Evolutionary conservation across 1,140 invertebrate species (phyloP), one percentile per base, ranked within the genome.

Genomic region (Neelides sp.): DNA sequence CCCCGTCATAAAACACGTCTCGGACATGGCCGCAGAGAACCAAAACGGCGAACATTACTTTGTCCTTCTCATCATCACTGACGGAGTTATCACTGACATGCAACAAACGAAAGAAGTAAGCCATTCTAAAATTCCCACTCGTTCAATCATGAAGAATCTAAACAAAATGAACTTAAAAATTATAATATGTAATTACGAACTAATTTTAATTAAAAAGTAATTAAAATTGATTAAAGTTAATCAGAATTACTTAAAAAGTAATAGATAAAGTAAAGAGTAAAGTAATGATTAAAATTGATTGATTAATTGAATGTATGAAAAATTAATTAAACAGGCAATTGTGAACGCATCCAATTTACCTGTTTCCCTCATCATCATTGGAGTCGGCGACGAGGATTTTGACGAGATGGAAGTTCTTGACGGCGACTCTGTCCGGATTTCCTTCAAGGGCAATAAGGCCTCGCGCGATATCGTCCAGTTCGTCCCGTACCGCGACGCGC

Each of bases 11-110:
- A 71, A 74, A 45, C 75, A 74, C 61, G 73, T 74, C 2, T 66
- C 71, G 4, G 63, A 65, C 32, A 68, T 71, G 58, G 72, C 73
- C 8, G 48, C 62, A 10, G 51, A 64, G n/a, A 63, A 65, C 58
- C 57, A 62, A 50, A 69, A 71, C 62, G 75, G 76, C 23, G 67
- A 72, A 49, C 68, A 75, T 36, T 81, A 80, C 60, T 78, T 71
- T 63, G 70, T 81, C 28, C 63, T 82, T 3, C 66, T 82, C 1
- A 75, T 82, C 43, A 66, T 82, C 4, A 82, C 79, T 2, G 79
- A 82, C 67, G 79, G 79, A 23, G 72, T 78, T 22, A 77, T 82
- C 26, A 77, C 74, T 10, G 79, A 82, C 61, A 77, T 82, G 71
- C 68, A 69, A 13, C 66, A 75, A 28, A 80, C 79, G 0, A 75